Evolutionary conservation across 2,797 vertebrate species (phyloP).

Genomic region (Anguilla obscura): DNA sequence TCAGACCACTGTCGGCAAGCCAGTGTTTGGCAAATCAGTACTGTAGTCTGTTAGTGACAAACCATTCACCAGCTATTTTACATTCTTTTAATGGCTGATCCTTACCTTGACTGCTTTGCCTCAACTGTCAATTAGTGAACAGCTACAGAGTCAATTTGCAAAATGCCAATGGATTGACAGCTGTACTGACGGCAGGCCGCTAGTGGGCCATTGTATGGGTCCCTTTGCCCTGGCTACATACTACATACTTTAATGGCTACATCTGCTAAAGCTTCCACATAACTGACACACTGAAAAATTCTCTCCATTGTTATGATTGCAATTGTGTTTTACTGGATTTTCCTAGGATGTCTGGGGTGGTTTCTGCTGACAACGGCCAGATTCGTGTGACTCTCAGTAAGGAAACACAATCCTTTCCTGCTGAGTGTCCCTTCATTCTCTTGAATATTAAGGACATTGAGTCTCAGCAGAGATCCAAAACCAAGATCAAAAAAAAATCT

Average conservation of each 20-base stretch:
- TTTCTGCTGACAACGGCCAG: neutral
- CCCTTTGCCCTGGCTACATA: too few species aligned
- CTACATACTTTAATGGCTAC: too few species aligned
- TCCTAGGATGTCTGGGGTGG: neutral
- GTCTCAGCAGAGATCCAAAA: neutral
- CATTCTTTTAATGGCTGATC: neutral
- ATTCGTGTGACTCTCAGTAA: neutral
- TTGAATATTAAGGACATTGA: neutral
- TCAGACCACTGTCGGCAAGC: too few species aligned
- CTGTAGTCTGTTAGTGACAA: too few species aligned
- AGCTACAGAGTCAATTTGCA: too few species aligned
- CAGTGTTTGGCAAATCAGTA: too few species aligned
- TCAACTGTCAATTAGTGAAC: too few species aligned
- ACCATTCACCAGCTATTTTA: too few species aligned
- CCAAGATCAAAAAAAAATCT: conserved; percentile 8
- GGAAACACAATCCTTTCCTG: neutral
- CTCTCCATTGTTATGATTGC: neutral
- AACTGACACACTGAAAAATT: neutral
- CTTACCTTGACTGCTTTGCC: too few species aligned
- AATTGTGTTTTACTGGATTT: neutral
- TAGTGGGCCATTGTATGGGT: too few species aligned
- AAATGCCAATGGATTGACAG: too few species aligned
- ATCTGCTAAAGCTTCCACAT: neutral
- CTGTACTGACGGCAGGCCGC: too few species aligned
- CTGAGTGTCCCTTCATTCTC: neutral